Evolutionary conservation across 2,888 invertebrate species (phyloP).

Genomic region (Diploptera punctata): DNA sequence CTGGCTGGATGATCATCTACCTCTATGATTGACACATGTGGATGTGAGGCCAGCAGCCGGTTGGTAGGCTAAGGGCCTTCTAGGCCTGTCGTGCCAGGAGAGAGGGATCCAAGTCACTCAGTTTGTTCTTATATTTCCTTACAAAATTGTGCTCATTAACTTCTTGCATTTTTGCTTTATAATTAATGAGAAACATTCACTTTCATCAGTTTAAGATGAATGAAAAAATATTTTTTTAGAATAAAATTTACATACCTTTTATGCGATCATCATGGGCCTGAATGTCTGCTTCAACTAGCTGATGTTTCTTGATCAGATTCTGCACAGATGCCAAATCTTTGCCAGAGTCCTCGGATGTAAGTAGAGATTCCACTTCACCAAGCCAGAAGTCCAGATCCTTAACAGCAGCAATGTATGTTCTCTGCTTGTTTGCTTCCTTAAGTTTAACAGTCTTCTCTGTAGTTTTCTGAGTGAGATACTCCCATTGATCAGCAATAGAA

Average conservation of each 20-base stretch:
- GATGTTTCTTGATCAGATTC: conserved; percentile 98
- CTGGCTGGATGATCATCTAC: too few species aligned
- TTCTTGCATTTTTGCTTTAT: too few species aligned
- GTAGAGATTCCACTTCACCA: conserved; percentile 95
- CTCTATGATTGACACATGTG: too few species aligned
- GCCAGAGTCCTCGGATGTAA: conserved; percentile 96
- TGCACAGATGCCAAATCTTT: conserved; percentile 98
- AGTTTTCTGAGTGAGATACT: conserved; percentile 96
- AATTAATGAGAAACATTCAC: too few species aligned
- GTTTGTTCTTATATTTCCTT: too few species aligned
- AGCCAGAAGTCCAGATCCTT: conserved; percentile 99
- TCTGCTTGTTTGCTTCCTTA: conserved; percentile 98
- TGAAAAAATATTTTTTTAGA: too few species aligned
- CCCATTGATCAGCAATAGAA: conserved; percentile 98
- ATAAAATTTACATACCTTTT: conserved; percentile 61
- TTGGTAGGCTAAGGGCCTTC: too few species aligned
- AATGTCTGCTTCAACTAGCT: conserved; percentile 97
- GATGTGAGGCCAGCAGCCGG: too few species aligned
- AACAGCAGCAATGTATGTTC: conserved; percentile 98
- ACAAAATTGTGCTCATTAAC: too few species aligned
- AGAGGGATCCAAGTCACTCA: too few species aligned
- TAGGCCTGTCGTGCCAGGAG: too few species aligned
- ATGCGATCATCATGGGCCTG: conserved; percentile 95
- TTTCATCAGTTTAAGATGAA: too few species aligned
- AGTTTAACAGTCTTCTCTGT: conserved; percentile 97